Evolutionary conservation across 1,140 invertebrate species (phyloP).

Genomic region (Leucophenga varia): DNA sequence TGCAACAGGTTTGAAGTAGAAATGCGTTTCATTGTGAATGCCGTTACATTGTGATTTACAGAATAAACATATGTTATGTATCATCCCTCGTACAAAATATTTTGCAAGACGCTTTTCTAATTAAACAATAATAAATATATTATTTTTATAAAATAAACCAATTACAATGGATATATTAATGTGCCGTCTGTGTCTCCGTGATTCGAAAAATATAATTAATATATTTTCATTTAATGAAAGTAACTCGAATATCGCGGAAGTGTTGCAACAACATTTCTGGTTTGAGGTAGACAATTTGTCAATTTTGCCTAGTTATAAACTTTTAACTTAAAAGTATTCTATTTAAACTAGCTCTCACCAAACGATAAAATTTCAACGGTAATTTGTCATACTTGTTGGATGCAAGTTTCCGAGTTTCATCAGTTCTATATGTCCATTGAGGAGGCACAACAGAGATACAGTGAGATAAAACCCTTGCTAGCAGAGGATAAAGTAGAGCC

Average conservation of each 20-base stretch:
- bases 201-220: slow-evolving; percentile 9
- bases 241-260: slow-evolving; percentile 30
- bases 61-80: too few species aligned
- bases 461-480: slow-evolving; percentile 33
- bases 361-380: slow-evolving; percentile 43
- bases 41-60: too few species aligned
- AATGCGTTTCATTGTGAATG: too few species aligned
- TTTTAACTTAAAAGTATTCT: not conserved
- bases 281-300: slow-evolving; percentile 33
- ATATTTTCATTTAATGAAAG: slow-evolving; percentile 16
- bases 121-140: too few species aligned
- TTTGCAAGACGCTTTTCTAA: too few species aligned
- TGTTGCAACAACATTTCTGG: slow-evolving; percentile 47
- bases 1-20: too few species aligned
- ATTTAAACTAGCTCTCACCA: slow-evolving; percentile 23
- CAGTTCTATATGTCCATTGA: slow-evolving; percentile 48
- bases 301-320: slow-evolving; percentile 9
- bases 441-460: slow-evolving; percentile 37
- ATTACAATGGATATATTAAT: slow-evolving; percentile 37
- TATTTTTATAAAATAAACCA: not conserved
- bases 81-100: too few species aligned
- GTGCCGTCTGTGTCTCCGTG: slow-evolving; percentile 38
- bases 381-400: slow-evolving; percentile 47
- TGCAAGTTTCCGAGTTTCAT: slow-evolving; percentile 47
- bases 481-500: slow-evolving; percentile 31